Base-by-base conservation (phyloP, 2,888 invertebrate genomes). In the Drosophila siamana region DNA sequence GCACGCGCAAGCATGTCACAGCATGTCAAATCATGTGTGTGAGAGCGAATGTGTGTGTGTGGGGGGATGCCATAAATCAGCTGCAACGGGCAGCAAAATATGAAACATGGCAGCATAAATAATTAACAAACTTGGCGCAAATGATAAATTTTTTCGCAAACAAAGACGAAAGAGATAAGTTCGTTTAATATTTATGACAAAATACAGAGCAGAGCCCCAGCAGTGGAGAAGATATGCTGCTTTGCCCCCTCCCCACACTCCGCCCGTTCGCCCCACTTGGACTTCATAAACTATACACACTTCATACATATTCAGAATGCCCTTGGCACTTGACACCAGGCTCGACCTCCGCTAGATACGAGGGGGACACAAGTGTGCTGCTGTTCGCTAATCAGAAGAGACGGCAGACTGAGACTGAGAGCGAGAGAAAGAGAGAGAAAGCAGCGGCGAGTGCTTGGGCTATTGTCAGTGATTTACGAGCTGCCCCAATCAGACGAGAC, bases 171-270 rank as follows among this genome's bases (percentile, higher is more conserved):
- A 67, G 76, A 89, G 91, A 91, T 91, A 92, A 92, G 91, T 91
- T 92, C 89, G 89, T 92, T 91, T 92, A 92, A 92, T 92, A 92
- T 92, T 92, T 92, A 92, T 92, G 92, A 92, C 91, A 91, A 80
- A 75, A 62, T 46, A 48, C 57, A 30, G n/a, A 36, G n/a, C 9
- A 16, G 9, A 38, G 19, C n/a, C n/a, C n/a, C n/a, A n/a, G n/a
- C n/a, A n/a, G n/a, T n/a, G n/a, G n/a, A n/a, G n/a, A n/a, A 15
- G 19, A 54, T 52, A 41, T 38, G n/a, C n/a, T n/a, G n/a, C n/a
- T n/a, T n/a, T n/a, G n/a, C 1, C 7, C 26, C 24, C 6, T 7
- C 9, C 30, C n/a, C n/a, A n/a, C n/a, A n/a, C n/a, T n/a, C n/a
- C n/a, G n/a, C n/a, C n/a, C n/a, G n/a, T n/a, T n/a, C n/a, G n/a